Evolutionary conservation across 2,888 invertebrate species (phyloP).

Genomic region (Thereva unica): DNA sequence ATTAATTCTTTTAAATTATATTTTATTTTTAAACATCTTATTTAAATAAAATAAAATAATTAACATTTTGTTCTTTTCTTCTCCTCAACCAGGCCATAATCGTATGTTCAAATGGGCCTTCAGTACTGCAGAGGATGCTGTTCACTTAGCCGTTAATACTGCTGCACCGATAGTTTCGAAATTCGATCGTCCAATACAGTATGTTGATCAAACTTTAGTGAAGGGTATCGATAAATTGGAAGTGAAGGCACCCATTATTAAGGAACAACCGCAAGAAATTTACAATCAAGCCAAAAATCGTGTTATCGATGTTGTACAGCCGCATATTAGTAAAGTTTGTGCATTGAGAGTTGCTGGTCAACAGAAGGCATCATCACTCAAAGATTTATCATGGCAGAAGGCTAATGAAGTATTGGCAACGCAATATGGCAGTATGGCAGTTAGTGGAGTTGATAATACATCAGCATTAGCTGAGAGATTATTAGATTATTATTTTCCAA

Average conservation of each 20-base stretch:
- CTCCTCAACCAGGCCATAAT: constrained; percentile 61
- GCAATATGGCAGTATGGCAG: constrained; percentile 69
- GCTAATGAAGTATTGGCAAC: constrained; percentile 72
- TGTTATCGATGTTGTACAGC: constrained; percentile 63
- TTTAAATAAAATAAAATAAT: background rate
- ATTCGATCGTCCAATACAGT: constrained; percentile 62
- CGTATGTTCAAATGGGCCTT: constrained; percentile 71
- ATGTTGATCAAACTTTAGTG: constrained; percentile 69
- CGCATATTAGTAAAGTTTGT: constrained; percentile 61
- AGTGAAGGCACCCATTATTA: constrained; percentile 68
- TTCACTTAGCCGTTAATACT: constrained; percentile 66
- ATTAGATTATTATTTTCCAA: constrained; percentile 75
- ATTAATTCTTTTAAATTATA: too few relatives aligned
- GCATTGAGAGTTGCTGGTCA: constrained; percentile 56
- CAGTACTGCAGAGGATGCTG: constrained; percentile 66
- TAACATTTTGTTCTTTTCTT: constrained; percentile 13
- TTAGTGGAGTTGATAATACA: constrained; percentile 69
- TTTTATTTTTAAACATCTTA: too few relatives aligned
- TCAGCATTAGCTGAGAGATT: constrained; percentile 71
- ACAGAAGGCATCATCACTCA: constrained; percentile 66
- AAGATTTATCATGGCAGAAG: constrained; percentile 72
- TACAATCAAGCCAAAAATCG: constrained; percentile 64
- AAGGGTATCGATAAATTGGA: constrained; percentile 69
- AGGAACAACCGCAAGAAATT: constrained; percentile 67
- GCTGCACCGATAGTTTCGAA: constrained; percentile 63